Conservation (phyloP, 2,888 invertebrate genomes). For the Coelopa pilipes region DNA sequence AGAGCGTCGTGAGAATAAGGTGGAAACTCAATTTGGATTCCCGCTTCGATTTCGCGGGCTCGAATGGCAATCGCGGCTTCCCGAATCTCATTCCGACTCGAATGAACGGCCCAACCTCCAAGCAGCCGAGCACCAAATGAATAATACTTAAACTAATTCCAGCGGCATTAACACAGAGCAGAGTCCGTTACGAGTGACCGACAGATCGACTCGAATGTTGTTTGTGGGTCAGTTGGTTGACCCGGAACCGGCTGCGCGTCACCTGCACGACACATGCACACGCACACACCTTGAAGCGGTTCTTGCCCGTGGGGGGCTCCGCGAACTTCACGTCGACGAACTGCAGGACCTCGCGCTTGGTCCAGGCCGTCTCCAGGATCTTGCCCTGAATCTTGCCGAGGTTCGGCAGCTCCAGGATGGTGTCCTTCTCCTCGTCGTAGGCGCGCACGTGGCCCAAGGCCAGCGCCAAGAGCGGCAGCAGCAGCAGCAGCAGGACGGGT, state of each 20-base stretch:
- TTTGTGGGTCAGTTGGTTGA: neutral
- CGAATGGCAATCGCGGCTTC: no score
- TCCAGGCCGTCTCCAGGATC: constrained; percentile 59
- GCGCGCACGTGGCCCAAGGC: constrained; percentile 56
- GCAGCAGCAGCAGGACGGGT: neutral
- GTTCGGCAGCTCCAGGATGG: constrained; percentile 57
- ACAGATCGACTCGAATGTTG: neutral
- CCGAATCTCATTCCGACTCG: neutral
- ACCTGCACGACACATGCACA: neutral
- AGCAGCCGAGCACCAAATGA: neutral
- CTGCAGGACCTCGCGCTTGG: constrained; percentile 57
- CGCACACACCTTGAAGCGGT: constrained; percentile 62
- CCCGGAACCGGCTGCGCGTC: neutral
- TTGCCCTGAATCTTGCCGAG: constrained; percentile 59
- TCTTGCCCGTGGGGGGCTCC: constrained; percentile 59
- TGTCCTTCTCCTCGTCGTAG: constrained; percentile 56
- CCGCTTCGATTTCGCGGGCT: no score
- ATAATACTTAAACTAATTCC: neutral
- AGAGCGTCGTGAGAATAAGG: no score
- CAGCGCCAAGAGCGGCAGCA: constrained; percentile 47
- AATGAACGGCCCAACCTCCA: neutral
- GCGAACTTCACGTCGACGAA: constrained; percentile 64
- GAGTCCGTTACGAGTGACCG: no score
- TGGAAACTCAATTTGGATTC: no score
- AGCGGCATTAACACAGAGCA: neutral